A percentile compares a stretch with the other conserved stretches of the same genome.
Conservation (phyloP, 2,888 invertebrate species). For the Theretra japonica region DNA sequence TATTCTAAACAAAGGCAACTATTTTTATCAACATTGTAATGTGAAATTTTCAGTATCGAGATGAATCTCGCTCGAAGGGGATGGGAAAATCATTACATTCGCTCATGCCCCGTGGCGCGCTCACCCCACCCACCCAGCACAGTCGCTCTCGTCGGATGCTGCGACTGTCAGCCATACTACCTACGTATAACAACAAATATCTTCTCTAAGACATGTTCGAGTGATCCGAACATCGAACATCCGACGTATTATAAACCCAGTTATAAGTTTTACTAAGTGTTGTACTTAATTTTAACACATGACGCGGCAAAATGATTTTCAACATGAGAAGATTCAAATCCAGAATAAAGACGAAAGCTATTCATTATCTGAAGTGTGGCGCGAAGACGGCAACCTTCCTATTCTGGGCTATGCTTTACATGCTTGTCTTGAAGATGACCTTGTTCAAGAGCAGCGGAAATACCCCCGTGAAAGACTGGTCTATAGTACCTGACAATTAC, state of each 20-base stretch:
- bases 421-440: slow-evolving; percentile 79
- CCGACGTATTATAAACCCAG: background rate
- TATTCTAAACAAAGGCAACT: slow-evolving; percentile 22
- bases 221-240: background rate
- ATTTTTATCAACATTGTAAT: slow-evolving; percentile 18
- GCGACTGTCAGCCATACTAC: slow-evolving; percentile 46
- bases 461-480: slow-evolving; percentile 68
- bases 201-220: slow-evolving; percentile 2
- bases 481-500: slow-evolving; percentile 76
- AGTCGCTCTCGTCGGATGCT: slow-evolving; percentile 61
- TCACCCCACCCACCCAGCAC: slow-evolving; percentile 43
- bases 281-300: slow-evolving; percentile 52
- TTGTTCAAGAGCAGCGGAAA: slow-evolving; percentile 74
- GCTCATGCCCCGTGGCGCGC: slow-evolving; percentile 75
- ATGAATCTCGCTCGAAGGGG: slow-evolving; percentile 53
- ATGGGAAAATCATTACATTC: slow-evolving; percentile 77
- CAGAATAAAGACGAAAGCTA: slow-evolving; percentile 66
- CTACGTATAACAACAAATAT: slow-evolving; percentile 13
- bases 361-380: slow-evolving; percentile 73
- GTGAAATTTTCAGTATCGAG: slow-evolving; percentile 39
- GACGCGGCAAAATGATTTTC: slow-evolving; percentile 67
- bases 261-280: slow-evolving; percentile 4
- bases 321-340: slow-evolving; percentile 67
- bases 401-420: slow-evolving; percentile 77
- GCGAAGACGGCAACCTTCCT: slow-evolving; percentile 78